A percentile compares a stretch with the other conserved stretches of the same genome.
phyloP scores from a whole-genome alignment of 2,113 vertebrate species.

The Penelope pileata region DNA sequence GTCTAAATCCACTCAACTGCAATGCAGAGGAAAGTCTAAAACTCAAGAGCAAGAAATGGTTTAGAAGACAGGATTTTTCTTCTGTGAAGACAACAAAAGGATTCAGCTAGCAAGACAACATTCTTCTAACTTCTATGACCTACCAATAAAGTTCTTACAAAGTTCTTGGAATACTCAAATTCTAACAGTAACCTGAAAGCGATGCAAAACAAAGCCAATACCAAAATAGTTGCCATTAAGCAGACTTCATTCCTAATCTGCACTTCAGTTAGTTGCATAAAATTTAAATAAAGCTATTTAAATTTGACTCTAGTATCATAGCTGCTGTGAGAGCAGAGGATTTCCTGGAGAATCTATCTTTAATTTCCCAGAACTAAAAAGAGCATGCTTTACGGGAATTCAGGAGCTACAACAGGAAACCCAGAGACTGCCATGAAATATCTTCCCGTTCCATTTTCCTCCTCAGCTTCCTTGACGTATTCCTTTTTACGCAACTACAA shows the following conservation, averaged over 20 bases:
- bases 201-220: background rate
- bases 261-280: background rate
- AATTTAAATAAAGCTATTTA: background rate
- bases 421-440: background rate
- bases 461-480: background rate
- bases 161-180: background rate
- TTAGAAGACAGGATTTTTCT: background rate
- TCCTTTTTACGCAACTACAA: background rate
- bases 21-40: background rate
- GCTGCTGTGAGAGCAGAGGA: background rate
- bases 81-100: background rate
- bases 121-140: background rate
- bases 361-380: background rate
- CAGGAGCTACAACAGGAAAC: background rate
- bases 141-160: background rate
- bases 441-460: background rate
- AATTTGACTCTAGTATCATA: background rate
- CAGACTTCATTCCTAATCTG: background rate
- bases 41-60: background rate
- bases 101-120: fast-evolving
- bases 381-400: background rate
- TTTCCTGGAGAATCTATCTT: background rate
- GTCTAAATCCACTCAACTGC: background rate
- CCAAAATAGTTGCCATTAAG: background rate
- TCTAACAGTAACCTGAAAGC: background rate